These are phyloP conservation scores for Megaleporinus macrocephalus DNA, from an alignment of 2,113 vertebrate genomes.

Conservation along the genomic window DNA sequence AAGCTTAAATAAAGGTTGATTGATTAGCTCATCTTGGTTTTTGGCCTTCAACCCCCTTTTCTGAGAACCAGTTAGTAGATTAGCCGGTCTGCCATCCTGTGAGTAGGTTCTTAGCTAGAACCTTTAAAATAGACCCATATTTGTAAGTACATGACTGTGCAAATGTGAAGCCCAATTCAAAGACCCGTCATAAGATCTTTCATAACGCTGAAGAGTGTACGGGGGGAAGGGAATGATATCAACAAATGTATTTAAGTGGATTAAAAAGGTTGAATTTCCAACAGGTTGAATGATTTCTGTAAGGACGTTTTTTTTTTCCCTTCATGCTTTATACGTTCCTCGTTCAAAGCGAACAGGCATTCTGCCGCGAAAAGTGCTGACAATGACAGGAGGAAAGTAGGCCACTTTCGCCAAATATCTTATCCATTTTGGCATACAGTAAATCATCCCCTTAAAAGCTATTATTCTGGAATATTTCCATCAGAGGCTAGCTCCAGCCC, in stretches of 20 bases:
- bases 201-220: neutral
- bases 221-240: neutral
- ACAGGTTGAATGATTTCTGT: neutral
- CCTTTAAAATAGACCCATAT: too few relatives aligned
- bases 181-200: too few relatives aligned
- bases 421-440: constrained; percentile 45
- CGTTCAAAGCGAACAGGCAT: neutral
- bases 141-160: too few relatives aligned
- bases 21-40: too few relatives aligned
- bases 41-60: too few relatives aligned
- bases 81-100: too few relatives aligned
- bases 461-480: constrained; percentile 55
- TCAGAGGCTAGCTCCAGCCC: constrained; percentile 39
- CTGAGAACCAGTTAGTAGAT: too few relatives aligned
- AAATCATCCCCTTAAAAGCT: constrained; percentile 53
- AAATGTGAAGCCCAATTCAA: too few relatives aligned
- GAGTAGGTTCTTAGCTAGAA: too few relatives aligned
- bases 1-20: too few relatives aligned
- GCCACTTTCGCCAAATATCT: constrained; percentile 36
- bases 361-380: constrained; percentile 21
- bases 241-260: neutral
- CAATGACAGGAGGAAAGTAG: constrained; percentile 16
- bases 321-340: neutral
- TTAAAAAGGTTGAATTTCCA: neutral
- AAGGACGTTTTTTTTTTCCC: neutral